A percentile compares a stretch with the other conserved stretches of the same genome.
Evolutionary conservation across 2,888 invertebrate species (phyloP).

Genomic region (Stenchaetothrips biformis): DNA sequence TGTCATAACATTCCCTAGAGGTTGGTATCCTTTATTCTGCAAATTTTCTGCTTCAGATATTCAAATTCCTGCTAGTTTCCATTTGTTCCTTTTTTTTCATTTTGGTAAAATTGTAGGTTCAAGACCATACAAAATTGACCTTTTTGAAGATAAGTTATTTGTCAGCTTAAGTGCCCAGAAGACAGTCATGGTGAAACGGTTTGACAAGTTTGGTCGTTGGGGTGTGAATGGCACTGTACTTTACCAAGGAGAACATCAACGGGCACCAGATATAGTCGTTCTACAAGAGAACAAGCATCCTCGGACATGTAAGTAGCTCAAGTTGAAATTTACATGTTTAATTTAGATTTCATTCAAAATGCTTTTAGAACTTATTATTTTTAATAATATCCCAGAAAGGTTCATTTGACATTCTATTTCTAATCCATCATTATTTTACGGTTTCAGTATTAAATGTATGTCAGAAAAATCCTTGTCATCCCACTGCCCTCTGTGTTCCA

Average conservation of each 20-base stretch:
- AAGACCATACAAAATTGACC: constrained; percentile 65
- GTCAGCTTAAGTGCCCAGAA: constrained; percentile 55
- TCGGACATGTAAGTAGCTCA: constrained; percentile 46
- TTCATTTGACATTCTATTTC: too few relatives aligned
- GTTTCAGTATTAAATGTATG: constrained; percentile 56
- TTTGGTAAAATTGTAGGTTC: constrained; percentile 46
- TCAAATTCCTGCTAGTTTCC: constrained; percentile 26
- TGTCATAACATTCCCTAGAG: constrained; percentile 53
- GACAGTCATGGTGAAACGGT: constrained; percentile 50
- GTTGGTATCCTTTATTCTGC: constrained; percentile 40
- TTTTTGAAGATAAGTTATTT: constrained; percentile 67
- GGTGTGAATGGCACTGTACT: constrained; percentile 43
- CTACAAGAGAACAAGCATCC: constrained; percentile 62
- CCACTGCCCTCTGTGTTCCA: constrained; percentile 55
- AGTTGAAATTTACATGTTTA: constrained; percentile 29
- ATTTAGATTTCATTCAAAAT: constrained; percentile 28
- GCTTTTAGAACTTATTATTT: too few relatives aligned
- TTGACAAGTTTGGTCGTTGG: constrained; percentile 50
- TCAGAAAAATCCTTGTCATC: constrained; percentile 54
- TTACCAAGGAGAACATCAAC: constrained; percentile 51
- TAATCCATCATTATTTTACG: too few relatives aligned
- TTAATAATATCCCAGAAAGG: too few relatives aligned
- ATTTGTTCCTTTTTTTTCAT: constrained; percentile 19
- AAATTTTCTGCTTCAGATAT: not conserved
- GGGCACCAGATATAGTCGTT: constrained; percentile 61